Evolutionary conservation across 2,888 invertebrate genomes (phyloP).

Genomic region (Synanthedon andrenaeformis): DNA sequence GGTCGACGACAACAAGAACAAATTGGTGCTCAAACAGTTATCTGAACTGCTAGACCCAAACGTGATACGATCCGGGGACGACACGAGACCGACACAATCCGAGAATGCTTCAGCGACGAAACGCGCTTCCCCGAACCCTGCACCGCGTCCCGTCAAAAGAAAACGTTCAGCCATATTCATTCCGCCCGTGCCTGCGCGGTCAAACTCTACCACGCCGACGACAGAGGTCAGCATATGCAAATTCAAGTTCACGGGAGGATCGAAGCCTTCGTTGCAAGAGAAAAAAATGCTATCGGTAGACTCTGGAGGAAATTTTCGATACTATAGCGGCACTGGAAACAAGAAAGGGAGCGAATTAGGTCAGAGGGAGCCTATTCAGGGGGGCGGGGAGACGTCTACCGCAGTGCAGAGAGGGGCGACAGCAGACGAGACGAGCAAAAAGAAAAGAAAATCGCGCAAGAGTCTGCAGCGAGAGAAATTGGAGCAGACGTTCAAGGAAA

Average conservation of each 20-base stretch:
- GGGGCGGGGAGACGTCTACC: slow-evolving; percentile 29
- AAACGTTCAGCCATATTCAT: slow-evolving; percentile 88
- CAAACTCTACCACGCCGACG: slow-evolving; percentile 79
- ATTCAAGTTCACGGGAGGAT: slow-evolving; percentile 93
- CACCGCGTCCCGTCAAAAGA: slow-evolving; percentile 70
- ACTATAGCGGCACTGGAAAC: slow-evolving; percentile 87
- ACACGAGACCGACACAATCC: slow-evolving; percentile 24
- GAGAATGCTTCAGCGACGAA: slow-evolving; percentile 56
- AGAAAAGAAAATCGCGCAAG: slow-evolving; percentile 82
- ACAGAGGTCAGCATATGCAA: slow-evolving; percentile 92
- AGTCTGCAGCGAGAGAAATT: slow-evolving; percentile 88
- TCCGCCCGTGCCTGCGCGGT: slow-evolving; percentile 82
- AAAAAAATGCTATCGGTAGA: slow-evolving; percentile 94
- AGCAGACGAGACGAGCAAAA: slow-evolving; percentile 35
- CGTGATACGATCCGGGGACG: slow-evolving; percentile 48
- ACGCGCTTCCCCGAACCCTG: slow-evolving; percentile 45
- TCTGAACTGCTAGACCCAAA: slow-evolving; percentile 58
- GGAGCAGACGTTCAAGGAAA: slow-evolving; percentile 92
- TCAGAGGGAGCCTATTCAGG: slow-evolving; percentile 76
- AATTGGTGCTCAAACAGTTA: slow-evolving; percentile 58
- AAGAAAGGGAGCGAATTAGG: slow-evolving; percentile 86
- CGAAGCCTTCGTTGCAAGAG: slow-evolving; percentile 88
- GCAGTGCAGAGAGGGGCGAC: slow-evolving; percentile 19
- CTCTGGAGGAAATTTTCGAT: slow-evolving; percentile 88
- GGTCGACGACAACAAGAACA: slow-evolving; percentile 50